Conservation (phyloP, 2,113 vertebrate genomes). For the Baryphthengus martii region DNA sequence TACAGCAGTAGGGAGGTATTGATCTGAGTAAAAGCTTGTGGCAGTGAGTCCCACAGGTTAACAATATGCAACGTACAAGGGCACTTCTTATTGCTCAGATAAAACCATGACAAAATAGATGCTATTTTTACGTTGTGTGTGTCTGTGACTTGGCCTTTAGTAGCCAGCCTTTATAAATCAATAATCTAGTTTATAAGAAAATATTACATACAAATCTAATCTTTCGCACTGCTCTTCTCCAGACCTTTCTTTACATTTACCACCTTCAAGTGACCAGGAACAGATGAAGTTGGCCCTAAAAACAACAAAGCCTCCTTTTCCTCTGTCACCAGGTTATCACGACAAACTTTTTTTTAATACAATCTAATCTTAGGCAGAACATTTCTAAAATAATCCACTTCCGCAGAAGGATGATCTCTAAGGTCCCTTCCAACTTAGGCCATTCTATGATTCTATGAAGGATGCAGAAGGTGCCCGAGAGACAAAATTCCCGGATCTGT, state of each 20-base stretch:
- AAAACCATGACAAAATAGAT: neutral
- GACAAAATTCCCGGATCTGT: constrained; percentile 8
- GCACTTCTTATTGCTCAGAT: neutral
- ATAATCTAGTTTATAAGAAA: neutral
- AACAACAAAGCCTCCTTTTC: constrained; percentile 18
- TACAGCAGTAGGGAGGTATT: neutral
- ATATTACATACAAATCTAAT: neutral
- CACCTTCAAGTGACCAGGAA: neutral
- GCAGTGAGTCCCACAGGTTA: constrained; percentile 36
- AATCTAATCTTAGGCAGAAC: constrained; percentile 15
- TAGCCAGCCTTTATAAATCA: neutral
- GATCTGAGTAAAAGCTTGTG: constrained; percentile 1
- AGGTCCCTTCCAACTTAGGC: too few species aligned
- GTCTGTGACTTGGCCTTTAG: neutral
- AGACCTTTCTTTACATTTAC: neutral
- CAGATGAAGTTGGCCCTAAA: neutral
- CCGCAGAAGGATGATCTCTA: constrained; percentile 27
- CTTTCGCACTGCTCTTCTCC: neutral
- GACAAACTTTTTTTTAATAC: constrained; percentile 25
- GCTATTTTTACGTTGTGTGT: neutral
- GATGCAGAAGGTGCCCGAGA: constrained; percentile 13
- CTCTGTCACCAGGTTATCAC: neutral
- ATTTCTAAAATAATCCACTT: constrained; percentile 48
- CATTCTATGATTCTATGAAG: too few species aligned
- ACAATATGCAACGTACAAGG: neutral